Evolutionary conservation across 2,888 invertebrate genomes (phyloP).

Genomic region (Noctua fimbriata): DNA sequence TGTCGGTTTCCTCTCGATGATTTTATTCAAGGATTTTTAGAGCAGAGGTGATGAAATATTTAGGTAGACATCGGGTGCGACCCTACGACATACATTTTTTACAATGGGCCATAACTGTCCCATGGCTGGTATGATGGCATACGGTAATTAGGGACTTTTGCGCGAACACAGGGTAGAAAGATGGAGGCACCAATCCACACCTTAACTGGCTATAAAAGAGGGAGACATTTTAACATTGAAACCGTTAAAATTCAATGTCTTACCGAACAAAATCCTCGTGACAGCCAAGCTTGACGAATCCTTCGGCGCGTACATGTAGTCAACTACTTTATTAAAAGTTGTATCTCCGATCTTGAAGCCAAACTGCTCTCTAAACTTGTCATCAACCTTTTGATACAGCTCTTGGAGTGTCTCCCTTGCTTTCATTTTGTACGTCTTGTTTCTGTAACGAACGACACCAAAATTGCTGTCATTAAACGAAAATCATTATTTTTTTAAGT

Average conservation of each 20-base stretch:
- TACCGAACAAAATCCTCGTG: slow-evolving; percentile 95
- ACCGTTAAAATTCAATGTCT: slow-evolving; percentile 72
- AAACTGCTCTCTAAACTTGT: slow-evolving; percentile 79
- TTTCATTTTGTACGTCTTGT: slow-evolving; percentile 55
- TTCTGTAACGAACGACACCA: slow-evolving; percentile 12
- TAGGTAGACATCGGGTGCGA: not conserved
- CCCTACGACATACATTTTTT: not conserved
- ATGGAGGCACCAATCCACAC: not conserved
- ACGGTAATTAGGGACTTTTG: not conserved
- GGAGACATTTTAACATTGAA: not conserved
- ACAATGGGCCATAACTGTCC: not conserved
- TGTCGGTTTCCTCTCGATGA: not conserved
- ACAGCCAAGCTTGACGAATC: slow-evolving; percentile 95
- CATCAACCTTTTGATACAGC: slow-evolving; percentile 61
- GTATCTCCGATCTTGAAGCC: slow-evolving; percentile 77
- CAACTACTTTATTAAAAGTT: slow-evolving; percentile 85
- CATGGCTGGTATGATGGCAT: not conserved
- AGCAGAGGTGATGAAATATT: not conserved
- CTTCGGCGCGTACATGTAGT: slow-evolving; percentile 91
- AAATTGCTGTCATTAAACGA: too few species aligned
- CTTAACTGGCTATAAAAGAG: not conserved
- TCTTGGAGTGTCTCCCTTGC: slow-evolving; percentile 63
- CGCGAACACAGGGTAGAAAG: not conserved
- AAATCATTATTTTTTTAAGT: too few species aligned
- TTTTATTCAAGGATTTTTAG: not conserved